phyloP scores from a whole-genome alignment of 2,888 invertebrate species.

The Mamestra brassicae region DNA sequence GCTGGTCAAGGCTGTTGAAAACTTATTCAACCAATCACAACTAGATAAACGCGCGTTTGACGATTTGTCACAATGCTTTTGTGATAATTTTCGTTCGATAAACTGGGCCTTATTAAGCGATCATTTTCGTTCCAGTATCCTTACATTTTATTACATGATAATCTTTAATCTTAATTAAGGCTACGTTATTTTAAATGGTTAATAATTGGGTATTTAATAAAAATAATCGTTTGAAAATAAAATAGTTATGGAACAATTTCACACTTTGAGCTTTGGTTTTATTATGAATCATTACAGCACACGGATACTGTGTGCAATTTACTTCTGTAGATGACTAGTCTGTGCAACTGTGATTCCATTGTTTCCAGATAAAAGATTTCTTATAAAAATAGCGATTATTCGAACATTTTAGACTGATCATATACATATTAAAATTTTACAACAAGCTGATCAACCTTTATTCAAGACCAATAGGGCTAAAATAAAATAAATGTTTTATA shows the following conservation, averaged over 20 bases:
- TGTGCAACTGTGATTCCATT: conserved; percentile 54
- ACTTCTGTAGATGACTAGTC: conserved; percentile 62
- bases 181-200: conserved; percentile 43
- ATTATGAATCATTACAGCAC: conserved; percentile 49
- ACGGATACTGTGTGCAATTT: conserved; percentile 30
- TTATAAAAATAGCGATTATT: conserved; percentile 17
- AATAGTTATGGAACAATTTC: conserved; percentile 59
- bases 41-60: too few relatives aligned
- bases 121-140: conserved; percentile 32
- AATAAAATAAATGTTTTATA: background rate
- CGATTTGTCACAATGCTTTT: background rate
- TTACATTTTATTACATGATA: conserved; percentile 18
- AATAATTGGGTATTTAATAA: conserved; percentile 14
- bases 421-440: background rate
- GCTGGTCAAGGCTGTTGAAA: background rate
- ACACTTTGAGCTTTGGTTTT: conserved; percentile 73
- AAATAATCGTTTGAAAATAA: conserved; percentile 47
- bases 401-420: conserved; percentile 18
- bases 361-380: conserved; percentile 16
- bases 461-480: background rate
- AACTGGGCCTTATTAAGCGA: background rate
- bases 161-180: conserved; percentile 25
- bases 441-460: conserved; percentile 15
- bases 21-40: background rate
- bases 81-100: background rate